A percentile compares a stretch with the other conserved stretches of the same genome.
These are phyloP conservation scores for Antennarius striatus DNA, from an alignment of 2,113 vertebrate species.

Conservation along the genomic window DNA sequence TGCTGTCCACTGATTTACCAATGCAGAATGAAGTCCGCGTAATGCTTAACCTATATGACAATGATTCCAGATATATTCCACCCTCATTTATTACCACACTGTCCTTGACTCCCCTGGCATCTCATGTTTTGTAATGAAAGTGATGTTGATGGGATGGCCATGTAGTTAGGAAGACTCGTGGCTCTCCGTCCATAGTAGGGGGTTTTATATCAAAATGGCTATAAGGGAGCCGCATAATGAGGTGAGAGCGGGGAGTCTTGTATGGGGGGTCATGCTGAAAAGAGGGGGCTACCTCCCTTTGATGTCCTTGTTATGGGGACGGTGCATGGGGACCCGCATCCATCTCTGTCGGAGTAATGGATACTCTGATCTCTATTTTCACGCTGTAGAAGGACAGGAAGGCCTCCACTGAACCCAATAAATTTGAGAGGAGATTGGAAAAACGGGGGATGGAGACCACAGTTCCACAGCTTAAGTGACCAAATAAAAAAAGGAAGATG, in stretches of 20 bases:
- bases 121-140: conserved; percentile 89
- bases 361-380: conserved; percentile 87
- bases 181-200: conserved; percentile 76
- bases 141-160: conserved; percentile 85
- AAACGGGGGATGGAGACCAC: conserved; percentile 80
- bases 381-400: conserved; percentile 84
- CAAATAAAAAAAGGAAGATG: conserved; percentile 74
- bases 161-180: conserved; percentile 79
- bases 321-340: conserved; percentile 78
- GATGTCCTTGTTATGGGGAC: conserved; percentile 84
- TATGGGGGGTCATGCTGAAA: conserved; percentile 80
- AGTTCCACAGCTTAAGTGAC: conserved; percentile 80
- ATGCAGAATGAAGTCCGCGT: conserved; percentile 83
- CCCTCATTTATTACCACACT: conserved; percentile 84
- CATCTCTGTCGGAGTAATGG: conserved; percentile 86
- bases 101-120: conserved; percentile 84
- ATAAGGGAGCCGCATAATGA: conserved; percentile 85
- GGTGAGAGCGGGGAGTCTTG: conserved; percentile 81
- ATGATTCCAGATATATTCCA: conserved; percentile 86
- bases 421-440: conserved; percentile 86
- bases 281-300: conserved; percentile 82
- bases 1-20: conserved; percentile 82
- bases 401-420: conserved; percentile 87
- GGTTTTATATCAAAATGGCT: conserved; percentile 85
- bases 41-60: conserved; percentile 84